Base-by-base conservation (phyloP, 1,140 invertebrate species). In the Eriosoma lanigerum region DNA sequence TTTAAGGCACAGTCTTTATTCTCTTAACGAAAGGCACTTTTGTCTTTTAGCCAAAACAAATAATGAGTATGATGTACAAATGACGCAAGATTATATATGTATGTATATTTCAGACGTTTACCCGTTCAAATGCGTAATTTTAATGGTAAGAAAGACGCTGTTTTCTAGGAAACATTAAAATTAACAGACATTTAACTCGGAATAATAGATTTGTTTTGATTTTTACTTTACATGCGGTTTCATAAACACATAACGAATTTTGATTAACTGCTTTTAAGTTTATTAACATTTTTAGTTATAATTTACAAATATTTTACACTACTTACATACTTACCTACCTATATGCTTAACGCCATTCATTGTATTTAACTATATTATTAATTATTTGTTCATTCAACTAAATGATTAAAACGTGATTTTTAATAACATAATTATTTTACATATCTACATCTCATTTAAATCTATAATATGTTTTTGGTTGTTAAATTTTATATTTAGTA, bases 31-130 rank as follows among this genome's bases (percentile, higher is more conserved):
- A 76, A 56, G 73, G 73, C 73, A 76, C 73, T 78, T 78, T 76
- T 78, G 54, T 78, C 75, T 78, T 78, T 78, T 78, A 78, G 54
- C 52, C 29, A 78, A 62, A 78, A 78, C 29, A 78, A 78, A 78
- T 62, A 78, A 46, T 78, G 56, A 46, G 38, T 78, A 60, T 78
- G 52, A 60, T 78, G 54, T 60, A 78, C 75, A 78, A 62, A 60
- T 78, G 75, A 78, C 75, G 75, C 75, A 78, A 78, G 75, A 78
- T 78, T 78, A 78, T 60, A 60, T 78, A 78, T 78, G 75, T 78
- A 46, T 78, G 56, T 78, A 78, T 78, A 78, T 78, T 78, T 78
- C 75, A 78, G 75, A 78, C 75, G 75, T 78, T 78, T 78, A 78
- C 75, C 75, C 56, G 75, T 78, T 78, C 75, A 78, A 78, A 78